phyloP scores from a whole-genome alignment of 2,113 vertebrate genomes.

The Apeltes quadracus region DNA sequence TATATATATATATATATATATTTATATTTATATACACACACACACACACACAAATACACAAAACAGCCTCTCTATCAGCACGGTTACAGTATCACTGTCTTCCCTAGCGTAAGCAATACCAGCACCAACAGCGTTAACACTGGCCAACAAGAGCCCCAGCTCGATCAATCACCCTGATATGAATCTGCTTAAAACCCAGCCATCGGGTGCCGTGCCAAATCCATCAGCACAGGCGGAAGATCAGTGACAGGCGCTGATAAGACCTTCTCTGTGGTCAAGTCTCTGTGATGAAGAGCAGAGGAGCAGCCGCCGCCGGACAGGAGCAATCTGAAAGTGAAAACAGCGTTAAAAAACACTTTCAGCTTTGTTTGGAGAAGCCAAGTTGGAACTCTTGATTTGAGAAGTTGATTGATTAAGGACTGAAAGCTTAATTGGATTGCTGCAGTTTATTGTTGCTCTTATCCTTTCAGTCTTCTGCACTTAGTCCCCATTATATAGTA shows the following conservation, averaged over 20 bases:
- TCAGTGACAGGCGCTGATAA: constrained; percentile 61
- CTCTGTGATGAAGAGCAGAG: constrained; percentile 51
- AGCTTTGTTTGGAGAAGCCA: constrained; percentile 26
- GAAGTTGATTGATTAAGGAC: constrained; percentile 34
- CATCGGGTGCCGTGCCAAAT: constrained; percentile 52
- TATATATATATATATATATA: too few relatives aligned
- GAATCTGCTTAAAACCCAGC: constrained; percentile 68
- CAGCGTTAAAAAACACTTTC: constrained; percentile 52
- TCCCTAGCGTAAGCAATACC: constrained; percentile 56
- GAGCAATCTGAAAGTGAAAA: constrained; percentile 21
- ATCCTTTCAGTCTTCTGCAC: constrained; percentile 16
- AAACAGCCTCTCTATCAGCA: constrained; percentile 43
- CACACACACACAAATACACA: too few relatives aligned
- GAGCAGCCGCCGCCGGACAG: constrained; percentile 7
- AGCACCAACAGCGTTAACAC: constrained; percentile 40
- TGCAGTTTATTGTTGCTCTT: constrained; percentile 35
- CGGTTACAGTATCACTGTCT: constrained; percentile 35
- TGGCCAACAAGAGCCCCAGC: constrained; percentile 57
- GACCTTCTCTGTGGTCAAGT: constrained; percentile 58
- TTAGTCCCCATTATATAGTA: constrained; percentile 2
- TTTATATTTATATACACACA: too few relatives aligned
- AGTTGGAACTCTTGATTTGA: constrained; percentile 7
- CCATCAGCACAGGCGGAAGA: constrained; percentile 67
- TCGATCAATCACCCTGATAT: constrained; percentile 71
- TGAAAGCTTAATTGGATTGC: constrained; percentile 49